Conservation (phyloP, 1,140 invertebrate species). For the Pseudachorutes palmiensis region DNA sequence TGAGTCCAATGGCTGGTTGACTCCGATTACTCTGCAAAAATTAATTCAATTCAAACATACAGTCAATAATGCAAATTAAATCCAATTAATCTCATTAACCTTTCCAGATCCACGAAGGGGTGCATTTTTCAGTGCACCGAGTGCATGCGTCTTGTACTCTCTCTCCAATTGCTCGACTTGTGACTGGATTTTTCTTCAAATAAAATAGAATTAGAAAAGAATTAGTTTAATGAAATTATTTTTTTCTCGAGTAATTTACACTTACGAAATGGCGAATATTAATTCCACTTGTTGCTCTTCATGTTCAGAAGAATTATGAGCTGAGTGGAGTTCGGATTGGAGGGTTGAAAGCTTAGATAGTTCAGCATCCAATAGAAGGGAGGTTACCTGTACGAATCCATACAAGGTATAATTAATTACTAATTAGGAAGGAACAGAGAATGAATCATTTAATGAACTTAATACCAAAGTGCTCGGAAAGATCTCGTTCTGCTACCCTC, state of each 20-base stretch:
- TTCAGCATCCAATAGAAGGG: slow-evolving; percentile 58
- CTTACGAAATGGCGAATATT: slow-evolving; percentile 59
- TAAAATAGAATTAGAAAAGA: slow-evolving; percentile 3
- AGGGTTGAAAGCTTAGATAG: slow-evolving; percentile 56
- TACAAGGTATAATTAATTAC: neutral
- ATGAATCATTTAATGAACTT: neutral
- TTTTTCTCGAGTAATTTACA: slow-evolving; percentile 29
- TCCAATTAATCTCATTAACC: slow-evolving; percentile 43
- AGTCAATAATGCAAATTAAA: neutral
- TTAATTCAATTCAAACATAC: no score
- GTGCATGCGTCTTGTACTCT: slow-evolving; percentile 56
- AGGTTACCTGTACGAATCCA: slow-evolving; percentile 51
- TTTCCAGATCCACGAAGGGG: slow-evolving; percentile 58
- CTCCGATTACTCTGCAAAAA: slow-evolving; percentile 65
- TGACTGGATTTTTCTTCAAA: slow-evolving; percentile 58
- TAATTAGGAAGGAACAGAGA: neutral
- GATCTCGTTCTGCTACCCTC: neutral
- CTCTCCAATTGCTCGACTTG: slow-evolving; percentile 63
- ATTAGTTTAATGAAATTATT: neutral
- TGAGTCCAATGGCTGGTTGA: slow-evolving; percentile 65
- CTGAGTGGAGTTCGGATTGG: slow-evolving; percentile 56
- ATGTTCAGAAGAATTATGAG: slow-evolving; percentile 53
- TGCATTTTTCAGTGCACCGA: slow-evolving; percentile 55
- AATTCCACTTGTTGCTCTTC: slow-evolving; percentile 60
- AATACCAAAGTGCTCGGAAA: neutral